Conservation (phyloP, 2,888 invertebrate species). For the Spilarctia lutea region DNA sequence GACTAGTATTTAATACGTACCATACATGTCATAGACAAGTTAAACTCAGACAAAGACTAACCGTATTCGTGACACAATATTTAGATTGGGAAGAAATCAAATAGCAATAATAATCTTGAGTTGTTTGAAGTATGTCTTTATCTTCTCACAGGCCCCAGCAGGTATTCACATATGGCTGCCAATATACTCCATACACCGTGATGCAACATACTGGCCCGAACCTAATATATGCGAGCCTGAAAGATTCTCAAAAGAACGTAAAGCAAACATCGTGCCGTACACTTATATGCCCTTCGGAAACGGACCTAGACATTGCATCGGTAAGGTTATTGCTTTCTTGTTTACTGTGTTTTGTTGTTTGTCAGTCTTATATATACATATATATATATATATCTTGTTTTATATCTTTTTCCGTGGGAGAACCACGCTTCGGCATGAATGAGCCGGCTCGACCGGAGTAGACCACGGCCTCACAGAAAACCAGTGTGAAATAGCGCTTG, state of each 20-base stretch:
- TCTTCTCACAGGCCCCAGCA: slow-evolving; percentile 56
- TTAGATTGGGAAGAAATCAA: no score
- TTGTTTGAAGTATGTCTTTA: neutral
- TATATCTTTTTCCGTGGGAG: no score
- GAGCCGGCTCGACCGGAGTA: no score
- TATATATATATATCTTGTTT: no score
- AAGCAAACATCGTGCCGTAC: slow-evolving; percentile 65
- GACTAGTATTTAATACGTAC: no score
- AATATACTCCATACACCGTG: slow-evolving; percentile 74
- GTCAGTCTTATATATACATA: neutral
- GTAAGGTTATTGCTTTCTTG: slow-evolving; percentile 50
- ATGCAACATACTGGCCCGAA: slow-evolving; percentile 72
- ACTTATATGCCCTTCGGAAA: slow-evolving; percentile 78
- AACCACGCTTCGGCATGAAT: no score
- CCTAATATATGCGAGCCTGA: slow-evolving; percentile 63
- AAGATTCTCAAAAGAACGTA: slow-evolving; percentile 61
- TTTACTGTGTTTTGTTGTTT: neutral
- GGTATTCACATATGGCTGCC: slow-evolving; percentile 72
- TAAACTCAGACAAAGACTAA: no score
- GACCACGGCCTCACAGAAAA: no score
- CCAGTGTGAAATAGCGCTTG: no score
- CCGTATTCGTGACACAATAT: no score
- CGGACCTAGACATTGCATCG: slow-evolving; percentile 80
- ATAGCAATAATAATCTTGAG: neutral
- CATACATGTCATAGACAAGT: no score